Conservation (phyloP, 2,113 vertebrate genomes). For the Chascanopsetta lugubris region DNA sequence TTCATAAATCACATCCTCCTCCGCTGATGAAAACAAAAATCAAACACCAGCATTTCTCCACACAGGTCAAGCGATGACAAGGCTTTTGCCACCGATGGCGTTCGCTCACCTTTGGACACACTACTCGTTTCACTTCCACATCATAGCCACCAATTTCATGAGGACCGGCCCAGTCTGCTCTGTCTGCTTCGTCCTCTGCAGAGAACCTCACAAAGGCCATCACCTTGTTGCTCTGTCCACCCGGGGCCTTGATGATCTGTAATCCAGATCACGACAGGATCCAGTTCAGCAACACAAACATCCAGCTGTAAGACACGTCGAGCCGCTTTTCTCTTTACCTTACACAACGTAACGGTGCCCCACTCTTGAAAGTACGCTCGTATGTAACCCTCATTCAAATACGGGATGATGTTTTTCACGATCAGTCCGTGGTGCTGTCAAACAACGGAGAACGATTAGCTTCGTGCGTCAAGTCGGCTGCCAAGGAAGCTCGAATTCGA, state of each 20-base stretch:
- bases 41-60: background rate
- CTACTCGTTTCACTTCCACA: slow-evolving; percentile 48
- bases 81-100: background rate
- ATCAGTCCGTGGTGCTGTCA: slow-evolving; percentile 67
- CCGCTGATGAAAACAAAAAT: background rate
- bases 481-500: background rate
- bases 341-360: slow-evolving; percentile 54
- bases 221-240: background rate
- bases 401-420: slow-evolving; percentile 52
- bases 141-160: slow-evolving; percentile 56
- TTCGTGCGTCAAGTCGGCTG: background rate
- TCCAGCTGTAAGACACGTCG: no score
- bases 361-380: slow-evolving; percentile 59
- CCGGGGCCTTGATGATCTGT: slow-evolving; percentile 44
- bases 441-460: background rate
- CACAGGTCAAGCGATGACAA: background rate
- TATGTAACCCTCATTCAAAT: slow-evolving; percentile 55
- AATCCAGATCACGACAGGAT: background rate
- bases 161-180: slow-evolving; percentile 53
- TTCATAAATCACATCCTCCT: background rate
- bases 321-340: slow-evolving; percentile 54
- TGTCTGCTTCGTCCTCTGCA: slow-evolving; percentile 59
- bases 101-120: slow-evolving; percentile 62
- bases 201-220: slow-evolving; percentile 63
- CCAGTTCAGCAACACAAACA: background rate